Conservation (phyloP, 2,113 vertebrate species). For the Notothenia coriiceps region DNA sequence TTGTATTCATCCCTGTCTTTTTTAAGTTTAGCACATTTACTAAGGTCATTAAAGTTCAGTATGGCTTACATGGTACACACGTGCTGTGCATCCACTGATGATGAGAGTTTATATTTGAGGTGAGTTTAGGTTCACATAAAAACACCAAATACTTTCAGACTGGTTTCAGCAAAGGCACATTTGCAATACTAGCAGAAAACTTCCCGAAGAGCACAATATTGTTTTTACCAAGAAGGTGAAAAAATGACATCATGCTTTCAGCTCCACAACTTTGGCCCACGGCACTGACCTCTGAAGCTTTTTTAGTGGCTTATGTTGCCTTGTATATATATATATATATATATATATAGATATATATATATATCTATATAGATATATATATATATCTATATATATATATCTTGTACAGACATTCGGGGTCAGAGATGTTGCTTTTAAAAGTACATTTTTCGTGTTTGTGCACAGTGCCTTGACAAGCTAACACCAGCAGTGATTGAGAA, state of each 20-base stretch:
- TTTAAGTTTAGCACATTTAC: not conserved
- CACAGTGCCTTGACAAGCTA: not conserved
- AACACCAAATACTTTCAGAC: not conserved
- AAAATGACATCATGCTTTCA: not conserved
- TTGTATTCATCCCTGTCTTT: not conserved
- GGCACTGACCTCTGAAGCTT: not conserved
- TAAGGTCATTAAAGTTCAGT: not conserved
- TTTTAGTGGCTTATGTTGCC: not conserved
- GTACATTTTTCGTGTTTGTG: not conserved
- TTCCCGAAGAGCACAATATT: not conserved
- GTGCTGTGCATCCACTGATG: not conserved
- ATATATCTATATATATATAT: not conserved
- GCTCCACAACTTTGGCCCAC: not conserved
- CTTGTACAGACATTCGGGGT: not conserved
- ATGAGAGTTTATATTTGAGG: too few species aligned
- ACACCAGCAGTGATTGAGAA: slow-evolving; percentile 26
- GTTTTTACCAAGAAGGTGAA: not conserved
- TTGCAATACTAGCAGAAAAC: not conserved
- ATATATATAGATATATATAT: not conserved
- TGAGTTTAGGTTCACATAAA: not conserved
- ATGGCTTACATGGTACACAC: too few species aligned
- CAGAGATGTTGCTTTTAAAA: not conserved
- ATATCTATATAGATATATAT: not conserved
- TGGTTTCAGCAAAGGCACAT: not conserved
- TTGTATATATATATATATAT: not conserved